These are phyloP conservation scores for Laticauda laticaudata DNA, from an alignment of 2,113 vertebrate genomes.

Conservation along the genomic window DNA sequence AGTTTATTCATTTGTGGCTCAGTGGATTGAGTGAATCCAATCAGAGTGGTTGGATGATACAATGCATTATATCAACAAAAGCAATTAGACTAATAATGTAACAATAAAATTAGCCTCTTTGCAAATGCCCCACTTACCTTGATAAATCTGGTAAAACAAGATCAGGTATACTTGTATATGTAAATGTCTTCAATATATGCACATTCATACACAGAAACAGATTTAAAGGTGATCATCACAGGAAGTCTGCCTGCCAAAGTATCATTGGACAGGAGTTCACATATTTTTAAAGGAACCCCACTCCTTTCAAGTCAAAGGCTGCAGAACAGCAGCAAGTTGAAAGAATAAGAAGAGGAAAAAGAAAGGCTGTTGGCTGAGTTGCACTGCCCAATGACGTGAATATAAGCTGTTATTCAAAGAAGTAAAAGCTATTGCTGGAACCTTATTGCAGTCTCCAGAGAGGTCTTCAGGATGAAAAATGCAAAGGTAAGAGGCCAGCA, in stretches of 20 bases:
- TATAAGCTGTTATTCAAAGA: neutral
- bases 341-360: neutral
- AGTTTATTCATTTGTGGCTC: neutral
- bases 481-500: constrained; percentile 16
- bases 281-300: constrained; percentile 28
- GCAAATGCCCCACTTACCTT: neutral
- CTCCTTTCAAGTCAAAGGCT: constrained; percentile 6
- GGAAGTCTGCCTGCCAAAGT: neutral
- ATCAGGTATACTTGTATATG: neutral
- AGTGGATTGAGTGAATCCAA: neutral
- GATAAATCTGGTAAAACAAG: neutral
- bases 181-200: neutral
- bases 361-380: neutral
- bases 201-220: neutral
- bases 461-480: fast-evolving
- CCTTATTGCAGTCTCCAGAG: neutral
- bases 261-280: neutral
- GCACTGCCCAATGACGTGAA: fast-evolving
- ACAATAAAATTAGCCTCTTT: neutral
- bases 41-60: neutral
- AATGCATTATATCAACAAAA: neutral
- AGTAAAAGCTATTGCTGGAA: fast-evolving
- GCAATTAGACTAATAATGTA: neutral
- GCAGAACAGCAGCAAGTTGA: constrained; percentile 4
- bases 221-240: neutral